These are phyloP conservation scores for Elgaria multicarinata DNA, from an alignment of 2,113 vertebrate species.

Conservation along the genomic window DNA sequence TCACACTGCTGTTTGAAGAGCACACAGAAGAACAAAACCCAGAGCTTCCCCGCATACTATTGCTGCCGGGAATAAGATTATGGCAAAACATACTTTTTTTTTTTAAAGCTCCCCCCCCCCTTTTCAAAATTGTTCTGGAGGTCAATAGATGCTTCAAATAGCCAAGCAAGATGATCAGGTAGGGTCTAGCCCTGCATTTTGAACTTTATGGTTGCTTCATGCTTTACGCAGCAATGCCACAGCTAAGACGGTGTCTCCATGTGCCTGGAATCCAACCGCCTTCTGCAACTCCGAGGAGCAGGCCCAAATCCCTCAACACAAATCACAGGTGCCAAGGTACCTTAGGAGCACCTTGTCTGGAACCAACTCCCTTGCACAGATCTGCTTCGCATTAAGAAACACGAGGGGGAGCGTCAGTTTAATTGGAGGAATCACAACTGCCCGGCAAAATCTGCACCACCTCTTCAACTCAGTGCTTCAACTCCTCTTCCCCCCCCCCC, in stretches of 20 bases:
- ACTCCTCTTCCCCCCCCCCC: neutral
- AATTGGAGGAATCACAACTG: neutral
- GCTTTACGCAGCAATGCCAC: neutral
- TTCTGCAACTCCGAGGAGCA: neutral
- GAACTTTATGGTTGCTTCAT: neutral
- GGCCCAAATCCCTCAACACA: neutral
- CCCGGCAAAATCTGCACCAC: neutral
- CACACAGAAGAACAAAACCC: neutral
- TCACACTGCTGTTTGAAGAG: neutral
- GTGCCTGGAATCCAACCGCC: too few relatives aligned
- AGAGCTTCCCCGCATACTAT: accelerated
- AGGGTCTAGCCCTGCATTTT: neutral
- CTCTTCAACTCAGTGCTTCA: neutral
- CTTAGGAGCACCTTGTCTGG: too few relatives aligned
- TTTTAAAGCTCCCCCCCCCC: neutral
- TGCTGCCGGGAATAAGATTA: too few relatives aligned
- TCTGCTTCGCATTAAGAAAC: too few relatives aligned
- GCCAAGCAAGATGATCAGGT: neutral
- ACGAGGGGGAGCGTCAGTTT: neutral
- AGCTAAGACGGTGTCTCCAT: neutral
- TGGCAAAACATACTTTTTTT: neutral
- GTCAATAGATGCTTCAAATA: neutral
- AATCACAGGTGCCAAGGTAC: neutral
- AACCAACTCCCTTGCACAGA: neutral
- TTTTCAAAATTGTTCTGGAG: neutral